A percentile compares a stretch with the other conserved stretches of the same genome.
phyloP scores from a whole-genome alignment of 2,113 vertebrate species.

The Corythornis vintsioides region DNA sequence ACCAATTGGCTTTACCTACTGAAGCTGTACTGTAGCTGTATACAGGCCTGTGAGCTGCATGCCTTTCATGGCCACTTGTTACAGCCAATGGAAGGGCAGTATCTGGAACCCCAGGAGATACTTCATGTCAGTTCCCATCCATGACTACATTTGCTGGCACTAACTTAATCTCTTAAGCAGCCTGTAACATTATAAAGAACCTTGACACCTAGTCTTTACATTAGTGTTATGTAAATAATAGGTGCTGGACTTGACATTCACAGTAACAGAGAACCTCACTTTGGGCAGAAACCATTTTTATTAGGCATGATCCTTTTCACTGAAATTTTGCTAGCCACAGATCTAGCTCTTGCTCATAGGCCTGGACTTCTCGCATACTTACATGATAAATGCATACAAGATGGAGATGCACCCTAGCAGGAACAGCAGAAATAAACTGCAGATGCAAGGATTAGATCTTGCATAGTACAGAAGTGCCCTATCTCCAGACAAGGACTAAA shows the following conservation, averaged over 20 bases:
- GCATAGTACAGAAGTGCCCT: neutral
- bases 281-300: neutral
- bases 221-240: neutral
- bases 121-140: neutral
- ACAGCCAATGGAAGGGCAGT: neutral
- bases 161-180: neutral
- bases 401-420: neutral
- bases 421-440: neutral
- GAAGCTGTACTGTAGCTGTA: neutral
- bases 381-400: neutral
- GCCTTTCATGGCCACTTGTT: accelerated
- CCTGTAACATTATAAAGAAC: neutral
- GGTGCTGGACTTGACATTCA: neutral
- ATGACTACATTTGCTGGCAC: neutral
- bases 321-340: neutral
- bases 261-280: neutral
- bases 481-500: neutral
- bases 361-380: neutral
- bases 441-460: neutral
- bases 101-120: neutral
- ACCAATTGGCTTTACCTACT: neutral
- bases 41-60: neutral
- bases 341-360: neutral
- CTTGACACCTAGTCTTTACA: neutral
- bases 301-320: neutral